These are phyloP conservation scores for Dallia pectoralis DNA, from an alignment of 2,797 vertebrate species.

Conservation along the genomic window DNA sequence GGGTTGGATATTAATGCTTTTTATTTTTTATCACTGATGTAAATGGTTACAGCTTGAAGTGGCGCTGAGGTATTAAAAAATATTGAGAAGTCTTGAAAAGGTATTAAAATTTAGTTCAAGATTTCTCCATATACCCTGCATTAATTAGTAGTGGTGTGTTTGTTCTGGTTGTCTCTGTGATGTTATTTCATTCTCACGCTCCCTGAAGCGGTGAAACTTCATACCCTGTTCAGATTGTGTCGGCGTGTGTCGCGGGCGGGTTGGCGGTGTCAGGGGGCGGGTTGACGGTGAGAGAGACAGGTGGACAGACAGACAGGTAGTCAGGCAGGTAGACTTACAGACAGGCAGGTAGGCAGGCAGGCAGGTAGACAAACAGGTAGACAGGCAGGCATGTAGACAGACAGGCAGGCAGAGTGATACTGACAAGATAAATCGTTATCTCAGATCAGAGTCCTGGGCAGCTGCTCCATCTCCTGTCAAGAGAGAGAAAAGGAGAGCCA, in stretches of 20 bases:
- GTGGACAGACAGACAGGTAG: background rate
- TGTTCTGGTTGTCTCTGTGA: background rate
- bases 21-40: too few relatives aligned
- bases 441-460: background rate
- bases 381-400: background rate
- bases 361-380: background rate
- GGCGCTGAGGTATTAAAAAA: too few relatives aligned
- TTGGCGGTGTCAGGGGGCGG: background rate
- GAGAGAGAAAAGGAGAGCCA: background rate
- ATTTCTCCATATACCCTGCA: too few relatives aligned
- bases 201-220: background rate
- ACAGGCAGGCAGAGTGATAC: background rate
- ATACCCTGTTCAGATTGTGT: background rate
- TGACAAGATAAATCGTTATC: background rate
- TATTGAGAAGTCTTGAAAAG: too few relatives aligned
- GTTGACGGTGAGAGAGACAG: background rate
- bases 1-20: too few relatives aligned
- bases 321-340: too few relatives aligned
- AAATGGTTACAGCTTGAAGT: too few relatives aligned
- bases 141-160: background rate
- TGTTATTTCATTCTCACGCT: background rate
- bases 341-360: background rate
- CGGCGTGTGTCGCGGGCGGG: too few relatives aligned
- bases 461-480: background rate
- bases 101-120: too few relatives aligned